Evolutionary conservation across 2,888 invertebrate genomes (phyloP).

Genomic region (Parascotia fuliginaria): DNA sequence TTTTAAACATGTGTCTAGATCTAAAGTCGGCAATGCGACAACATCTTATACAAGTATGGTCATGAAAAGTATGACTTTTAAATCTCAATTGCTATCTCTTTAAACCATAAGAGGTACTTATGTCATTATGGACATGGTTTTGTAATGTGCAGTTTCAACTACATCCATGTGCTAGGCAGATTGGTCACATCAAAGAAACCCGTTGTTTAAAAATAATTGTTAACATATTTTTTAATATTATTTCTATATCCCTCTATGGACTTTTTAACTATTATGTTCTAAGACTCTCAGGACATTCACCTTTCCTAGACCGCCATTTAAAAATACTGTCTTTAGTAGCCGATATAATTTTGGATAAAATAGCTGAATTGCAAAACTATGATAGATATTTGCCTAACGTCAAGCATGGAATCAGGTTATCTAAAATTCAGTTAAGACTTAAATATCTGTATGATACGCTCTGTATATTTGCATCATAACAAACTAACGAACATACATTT

Average conservation of each 20-base stretch:
- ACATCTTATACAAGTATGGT: conserved; percentile 28
- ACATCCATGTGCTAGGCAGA: conserved; percentile 27
- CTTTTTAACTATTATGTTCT: conserved; percentile 3
- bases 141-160: conserved; percentile 29
- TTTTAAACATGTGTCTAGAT: conserved; percentile 29
- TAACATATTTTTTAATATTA: conserved; percentile 27
- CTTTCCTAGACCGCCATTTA: background rate
- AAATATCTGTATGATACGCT: conserved; percentile 20
- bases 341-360: too few species aligned
- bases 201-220: conserved; percentile 28
- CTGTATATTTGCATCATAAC: conserved; percentile 30
- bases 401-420: too few species aligned
- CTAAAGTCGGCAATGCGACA: conserved; percentile 19
- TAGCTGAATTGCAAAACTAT: too few species aligned
- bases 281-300: background rate
- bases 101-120: conserved; percentile 30
- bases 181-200: conserved; percentile 26
- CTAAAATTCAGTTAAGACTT: background rate
- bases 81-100: conserved; percentile 39
- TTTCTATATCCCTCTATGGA: conserved; percentile 8
- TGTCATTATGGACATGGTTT: conserved; percentile 28
- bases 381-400: too few species aligned
- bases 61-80: conserved; percentile 25
- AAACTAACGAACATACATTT: conserved; percentile 27
- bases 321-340: too few species aligned